Evolutionary conservation across 2,888 invertebrate genomes (phyloP).

Genomic region (Zhuqinia jingwanae): DNA sequence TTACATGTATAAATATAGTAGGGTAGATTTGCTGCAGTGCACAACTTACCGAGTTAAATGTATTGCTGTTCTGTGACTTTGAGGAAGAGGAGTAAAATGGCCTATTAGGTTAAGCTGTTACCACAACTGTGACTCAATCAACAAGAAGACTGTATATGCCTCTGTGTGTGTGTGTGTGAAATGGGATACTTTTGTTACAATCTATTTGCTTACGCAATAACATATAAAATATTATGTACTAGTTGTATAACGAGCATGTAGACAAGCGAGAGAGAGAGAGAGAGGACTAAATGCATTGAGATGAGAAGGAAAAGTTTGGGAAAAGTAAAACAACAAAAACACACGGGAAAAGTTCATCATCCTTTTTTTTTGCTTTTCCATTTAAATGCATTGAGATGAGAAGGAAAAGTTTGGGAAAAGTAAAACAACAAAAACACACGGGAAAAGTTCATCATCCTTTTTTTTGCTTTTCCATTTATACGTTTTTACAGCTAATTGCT

Average conservation of each 20-base stretch:
- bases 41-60: no score
- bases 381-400: constrained; percentile 13
- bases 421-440: background rate
- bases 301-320: background rate
- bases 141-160: no score
- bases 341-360: constrained; percentile 18
- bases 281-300: background rate
- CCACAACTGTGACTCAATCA: constrained; percentile 1
- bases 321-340: background rate
- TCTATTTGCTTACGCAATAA: constrained; percentile 5
- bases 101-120: constrained; percentile 18
- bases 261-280: background rate
- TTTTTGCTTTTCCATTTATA: constrained; percentile 13
- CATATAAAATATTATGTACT: background rate
- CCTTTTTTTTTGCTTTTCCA: constrained; percentile 4
- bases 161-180: no score
- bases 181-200: constrained; percentile 14
- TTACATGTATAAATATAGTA: no score
- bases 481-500: constrained; percentile 29
- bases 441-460: constrained; percentile 25
- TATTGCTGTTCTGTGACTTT: background rate
- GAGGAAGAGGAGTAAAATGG: background rate
- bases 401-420: background rate
- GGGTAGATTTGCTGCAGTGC: background rate
- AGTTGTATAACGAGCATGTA: background rate